phyloP scores from a whole-genome alignment of 1,140 invertebrate genomes.

The Anoplophora glabripennis region DNA sequence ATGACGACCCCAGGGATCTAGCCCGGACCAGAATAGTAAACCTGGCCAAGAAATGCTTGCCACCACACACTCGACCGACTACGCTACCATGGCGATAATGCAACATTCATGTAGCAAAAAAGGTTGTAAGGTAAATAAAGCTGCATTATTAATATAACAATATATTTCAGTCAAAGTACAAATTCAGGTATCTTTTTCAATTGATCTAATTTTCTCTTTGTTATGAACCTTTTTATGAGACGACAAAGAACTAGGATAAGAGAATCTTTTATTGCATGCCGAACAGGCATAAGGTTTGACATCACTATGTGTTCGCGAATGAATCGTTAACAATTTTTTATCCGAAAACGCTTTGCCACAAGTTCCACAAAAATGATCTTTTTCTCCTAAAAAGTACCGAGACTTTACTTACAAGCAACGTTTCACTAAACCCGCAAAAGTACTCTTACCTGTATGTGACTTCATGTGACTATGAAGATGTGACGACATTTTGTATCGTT shows the following conservation, averaged over 20 bases:
- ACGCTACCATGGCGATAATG: no score
- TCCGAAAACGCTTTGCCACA: conserved; percentile 25
- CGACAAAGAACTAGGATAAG: conserved; percentile 21
- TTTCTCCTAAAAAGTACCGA: conserved; percentile 19
- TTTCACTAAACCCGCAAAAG: background rate
- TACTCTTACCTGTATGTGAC: conserved; percentile 59
- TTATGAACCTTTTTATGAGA: conserved; percentile 18
- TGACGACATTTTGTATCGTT: conserved; percentile 63
- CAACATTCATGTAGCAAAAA: no score
- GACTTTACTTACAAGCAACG: background rate
- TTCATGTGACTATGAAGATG: conserved; percentile 82
- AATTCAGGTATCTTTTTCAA: no score
- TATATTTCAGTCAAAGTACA: no score
- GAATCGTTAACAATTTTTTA: conserved; percentile 18
- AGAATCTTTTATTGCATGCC: conserved; percentile 23
- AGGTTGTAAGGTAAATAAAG: no score
- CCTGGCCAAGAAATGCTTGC: no score
- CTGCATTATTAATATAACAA: no score
- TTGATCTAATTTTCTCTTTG: no score
- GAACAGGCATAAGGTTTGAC: conserved; percentile 74
- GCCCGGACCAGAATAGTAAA: no score
- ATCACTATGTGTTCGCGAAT: conserved; percentile 60
- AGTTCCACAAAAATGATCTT: conserved; percentile 20
- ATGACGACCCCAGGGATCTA: no score
- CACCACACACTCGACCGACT: no score